Percentiles rank a stretch among this genome's conserved stretches.
These are phyloP conservation scores for Coreius guichenoti DNA, from an alignment of 2,797 vertebrate genomes.

Conservation along the genomic window DNA sequence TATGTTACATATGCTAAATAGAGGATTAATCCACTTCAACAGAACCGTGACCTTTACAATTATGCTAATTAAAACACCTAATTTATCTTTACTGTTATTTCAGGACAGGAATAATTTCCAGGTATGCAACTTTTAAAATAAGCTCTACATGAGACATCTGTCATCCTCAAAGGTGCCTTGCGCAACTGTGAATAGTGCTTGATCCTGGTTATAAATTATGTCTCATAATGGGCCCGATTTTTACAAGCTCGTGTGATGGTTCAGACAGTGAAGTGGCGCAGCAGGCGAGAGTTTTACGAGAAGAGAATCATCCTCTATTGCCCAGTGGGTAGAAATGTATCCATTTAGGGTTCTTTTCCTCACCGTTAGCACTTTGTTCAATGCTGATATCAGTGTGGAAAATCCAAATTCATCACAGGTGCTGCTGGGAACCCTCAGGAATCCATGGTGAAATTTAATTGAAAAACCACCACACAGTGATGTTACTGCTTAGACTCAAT, in stretches of 20 bases:
- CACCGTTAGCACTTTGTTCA: slow-evolving; percentile 52
- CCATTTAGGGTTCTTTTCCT: slow-evolving; percentile 44
- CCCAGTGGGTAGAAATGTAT: slow-evolving; percentile 48
- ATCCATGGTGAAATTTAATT: slow-evolving; percentile 56
- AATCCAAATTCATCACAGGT: slow-evolving; percentile 59
- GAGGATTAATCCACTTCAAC: slow-evolving; percentile 20
- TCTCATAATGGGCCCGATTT: slow-evolving; percentile 22
- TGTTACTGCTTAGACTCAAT: slow-evolving; percentile 30
- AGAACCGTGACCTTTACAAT: slow-evolving; percentile 55
- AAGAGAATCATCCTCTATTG: slow-evolving; percentile 48
- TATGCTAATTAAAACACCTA: slow-evolving; percentile 51
- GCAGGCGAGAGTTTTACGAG: slow-evolving; percentile 47
- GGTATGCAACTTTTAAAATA: slow-evolving; percentile 43
- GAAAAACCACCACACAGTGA: slow-evolving; percentile 33
- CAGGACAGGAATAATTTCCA: slow-evolving; percentile 38
- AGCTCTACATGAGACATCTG: slow-evolving; percentile 20
- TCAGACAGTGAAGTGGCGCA: slow-evolving; percentile 42
- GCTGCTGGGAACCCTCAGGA: slow-evolving; percentile 46
- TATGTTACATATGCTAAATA: slow-evolving; percentile 27
- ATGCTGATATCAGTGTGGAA: slow-evolving; percentile 44
- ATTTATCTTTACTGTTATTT: slow-evolving; percentile 52
- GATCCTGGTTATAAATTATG: slow-evolving; percentile 36
- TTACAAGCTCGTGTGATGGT: slow-evolving; percentile 27
- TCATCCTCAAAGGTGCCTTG: slow-evolving; percentile 24
- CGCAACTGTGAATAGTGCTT: slow-evolving; percentile 1